phyloP scores from a whole-genome alignment of 2,888 invertebrate species.

The Drosophila anomalipes region DNA sequence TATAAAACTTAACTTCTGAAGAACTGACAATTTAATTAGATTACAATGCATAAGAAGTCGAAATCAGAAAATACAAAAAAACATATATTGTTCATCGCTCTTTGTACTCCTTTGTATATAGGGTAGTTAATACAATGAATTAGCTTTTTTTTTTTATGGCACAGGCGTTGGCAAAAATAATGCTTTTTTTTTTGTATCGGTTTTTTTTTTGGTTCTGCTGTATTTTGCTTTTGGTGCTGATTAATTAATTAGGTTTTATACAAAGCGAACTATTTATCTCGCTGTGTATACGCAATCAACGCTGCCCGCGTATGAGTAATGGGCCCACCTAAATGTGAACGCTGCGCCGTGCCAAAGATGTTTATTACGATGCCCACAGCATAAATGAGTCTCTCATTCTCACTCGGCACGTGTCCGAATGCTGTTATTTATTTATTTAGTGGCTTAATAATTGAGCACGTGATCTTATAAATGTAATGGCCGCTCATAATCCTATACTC shows the following conservation, averaged over 20 bases:
- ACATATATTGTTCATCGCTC: background rate
- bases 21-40: background rate
- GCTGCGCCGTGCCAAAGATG: slow-evolving; percentile 9
- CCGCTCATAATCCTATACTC: slow-evolving; percentile 44
- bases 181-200: background rate
- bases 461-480: slow-evolving; percentile 76
- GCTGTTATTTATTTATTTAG: slow-evolving; percentile 77
- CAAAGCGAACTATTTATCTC: slow-evolving; percentile 64
- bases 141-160: background rate
- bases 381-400: slow-evolving; percentile 5
- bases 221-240: slow-evolving; percentile 32
- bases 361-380: slow-evolving; percentile 41
- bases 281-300: slow-evolving; percentile 34
- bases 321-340: slow-evolving; percentile 50
- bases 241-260: slow-evolving; percentile 70
- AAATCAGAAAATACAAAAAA: background rate
- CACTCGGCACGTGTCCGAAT: slow-evolving; percentile 66
- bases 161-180: background rate
- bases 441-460: slow-evolving; percentile 81
- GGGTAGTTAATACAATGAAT: background rate
- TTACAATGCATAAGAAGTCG: background rate
- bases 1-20: background rate
- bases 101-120: background rate
- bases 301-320: slow-evolving; percentile 74
- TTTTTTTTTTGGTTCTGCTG: background rate